These are phyloP conservation scores for Limnephilus marmoratus DNA, from an alignment of 2,888 invertebrate species.

Conservation along the genomic window DNA sequence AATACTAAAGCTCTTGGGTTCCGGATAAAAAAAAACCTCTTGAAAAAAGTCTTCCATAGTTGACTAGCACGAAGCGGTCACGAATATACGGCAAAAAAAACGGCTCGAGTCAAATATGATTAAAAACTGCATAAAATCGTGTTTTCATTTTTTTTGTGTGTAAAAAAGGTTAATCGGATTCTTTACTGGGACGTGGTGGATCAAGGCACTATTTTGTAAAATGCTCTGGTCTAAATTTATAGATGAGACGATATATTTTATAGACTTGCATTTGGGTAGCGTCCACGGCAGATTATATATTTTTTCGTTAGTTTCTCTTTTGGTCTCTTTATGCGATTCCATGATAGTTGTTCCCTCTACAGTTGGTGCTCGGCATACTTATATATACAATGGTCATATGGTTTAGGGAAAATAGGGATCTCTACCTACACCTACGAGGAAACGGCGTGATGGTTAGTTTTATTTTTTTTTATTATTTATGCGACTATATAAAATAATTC, in stretches of 20 bases:
- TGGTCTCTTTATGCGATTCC: too few relatives aligned
- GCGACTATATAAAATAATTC: too few relatives aligned
- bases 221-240: neutral
- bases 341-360: too few relatives aligned
- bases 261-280: neutral
- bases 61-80: neutral
- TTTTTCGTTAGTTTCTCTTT: too few relatives aligned
- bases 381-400: too few relatives aligned
- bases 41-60: neutral
- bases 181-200: neutral
- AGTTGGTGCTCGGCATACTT: too few relatives aligned
- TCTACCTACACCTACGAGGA: too few relatives aligned
- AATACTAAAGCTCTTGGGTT: neutral
- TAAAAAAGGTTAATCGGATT: neutral
- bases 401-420: too few relatives aligned
- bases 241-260: neutral
- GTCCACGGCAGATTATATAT: too few relatives aligned
- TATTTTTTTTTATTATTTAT: too few relatives aligned
- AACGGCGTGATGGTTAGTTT: too few relatives aligned
- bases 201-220: neutral
- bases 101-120: neutral
- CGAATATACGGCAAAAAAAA: neutral
- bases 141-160: neutral
- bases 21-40: neutral
- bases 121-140: constrained; percentile 2